Evolutionary conservation across 64 coral and sea anemone species (phyloP), one percentile per base, ranked within the genome.

Genomic region (Pocillopora verrucosa): DNA sequence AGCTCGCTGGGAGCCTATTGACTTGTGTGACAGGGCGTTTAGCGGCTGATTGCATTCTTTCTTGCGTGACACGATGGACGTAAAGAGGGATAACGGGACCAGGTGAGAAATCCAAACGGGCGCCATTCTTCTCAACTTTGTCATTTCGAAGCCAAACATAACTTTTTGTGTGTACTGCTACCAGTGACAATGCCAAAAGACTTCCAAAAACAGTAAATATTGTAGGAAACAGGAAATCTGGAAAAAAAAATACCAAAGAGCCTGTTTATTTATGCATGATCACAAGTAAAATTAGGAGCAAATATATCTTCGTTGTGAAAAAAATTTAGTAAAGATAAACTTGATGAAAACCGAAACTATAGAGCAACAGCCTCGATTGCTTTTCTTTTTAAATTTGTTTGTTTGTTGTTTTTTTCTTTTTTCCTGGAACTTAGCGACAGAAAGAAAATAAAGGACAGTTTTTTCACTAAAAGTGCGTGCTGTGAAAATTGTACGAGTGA

Each of bases 31-130:
- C 63, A 19, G 37, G 67, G 10, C 20, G 65, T 72, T 85, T 19
- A 22, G 67, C 3, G 22, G 64, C 82, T 68, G 14, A 56, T 65
- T 65, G 61, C 14, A 69, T 56, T 51, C 82, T 57, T 72, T 20
- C 65, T 70, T 85, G 82, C 63, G 63, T 85, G 65, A 85, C 72
- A 12, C 82, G 65, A 5, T 72, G 63, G 20, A 85, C 82, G 36
- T 85, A 85, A 57, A 85, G 63, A 22, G 82, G 82, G 13, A 41
- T 85, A 9, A 85, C 19, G 22, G 20, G 56, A 56, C 12, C 16
- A 15, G 19, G 37, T 15, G 63, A 34, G 17, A 12, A 9, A 14
- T 85, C 51, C 41, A 13, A 17, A 12, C 16, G 45, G 80, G 16
- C 19, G 51, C 10, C 65, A 20, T 63, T 85, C 82, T 36, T 85